A percentile compares a stretch with the other conserved stretches of the same genome.
phyloP scores from a whole-genome alignment of 2,888 invertebrate species.

The Perithous albicinctus region DNA sequence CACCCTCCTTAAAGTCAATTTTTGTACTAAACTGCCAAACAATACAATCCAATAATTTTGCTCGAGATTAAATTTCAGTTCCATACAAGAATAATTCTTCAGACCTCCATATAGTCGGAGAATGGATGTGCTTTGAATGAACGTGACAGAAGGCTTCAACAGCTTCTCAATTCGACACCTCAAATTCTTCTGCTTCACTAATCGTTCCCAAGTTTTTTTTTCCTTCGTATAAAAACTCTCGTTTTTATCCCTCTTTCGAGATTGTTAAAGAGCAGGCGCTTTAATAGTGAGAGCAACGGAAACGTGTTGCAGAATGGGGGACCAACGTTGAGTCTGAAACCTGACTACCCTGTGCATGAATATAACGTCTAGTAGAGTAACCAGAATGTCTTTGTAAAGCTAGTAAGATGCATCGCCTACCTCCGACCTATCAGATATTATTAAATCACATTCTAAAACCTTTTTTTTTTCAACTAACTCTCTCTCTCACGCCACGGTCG shows the following conservation, averaged over 20 bases:
- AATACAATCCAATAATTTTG: not conserved
- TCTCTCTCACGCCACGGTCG: constrained; percentile 57
- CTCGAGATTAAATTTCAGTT: not conserved
- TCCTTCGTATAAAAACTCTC: constrained; percentile 15
- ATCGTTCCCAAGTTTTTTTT: constrained; percentile 12
- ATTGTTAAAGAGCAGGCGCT: not conserved
- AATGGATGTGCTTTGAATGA: not conserved
- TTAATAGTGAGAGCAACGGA: constrained; percentile 17
- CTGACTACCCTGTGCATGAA: constrained; percentile 22
- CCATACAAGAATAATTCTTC: not conserved
- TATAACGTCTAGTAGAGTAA: constrained; percentile 57
- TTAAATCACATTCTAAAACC: constrained; percentile 81
- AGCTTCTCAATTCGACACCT: constrained; percentile 42
- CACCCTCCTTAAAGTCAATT: no score
- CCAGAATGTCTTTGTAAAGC: constrained; percentile 74
- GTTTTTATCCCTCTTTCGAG: constrained; percentile 18
- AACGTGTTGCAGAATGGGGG: constrained; percentile 19
- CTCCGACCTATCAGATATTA: constrained; percentile 76
- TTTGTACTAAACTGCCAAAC: no score
- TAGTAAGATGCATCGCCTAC: constrained; percentile 73
- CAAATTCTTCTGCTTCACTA: constrained; percentile 25
- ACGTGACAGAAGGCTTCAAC: not conserved
- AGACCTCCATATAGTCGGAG: not conserved
- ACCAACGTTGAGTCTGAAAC: constrained; percentile 32
- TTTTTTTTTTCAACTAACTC: constrained; percentile 68